Conservation (phyloP, 2,113 vertebrate species). For the Epinephelus moara region DNA sequence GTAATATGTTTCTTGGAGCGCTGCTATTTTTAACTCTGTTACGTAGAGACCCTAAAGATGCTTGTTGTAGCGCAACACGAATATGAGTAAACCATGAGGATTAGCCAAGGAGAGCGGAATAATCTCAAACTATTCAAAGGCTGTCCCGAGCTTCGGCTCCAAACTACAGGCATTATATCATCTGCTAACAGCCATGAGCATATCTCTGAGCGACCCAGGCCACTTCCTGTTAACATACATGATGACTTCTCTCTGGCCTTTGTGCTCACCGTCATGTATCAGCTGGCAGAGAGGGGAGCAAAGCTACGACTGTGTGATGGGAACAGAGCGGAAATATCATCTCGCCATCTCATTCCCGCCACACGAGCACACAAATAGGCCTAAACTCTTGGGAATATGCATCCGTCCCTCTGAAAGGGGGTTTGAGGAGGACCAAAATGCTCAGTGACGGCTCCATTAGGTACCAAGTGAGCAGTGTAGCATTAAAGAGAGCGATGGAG, state of each 20-base stretch:
- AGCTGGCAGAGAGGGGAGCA: constrained; percentile 36
- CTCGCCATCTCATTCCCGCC: constrained; percentile 52
- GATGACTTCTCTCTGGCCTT: background rate
- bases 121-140: constrained; percentile 55
- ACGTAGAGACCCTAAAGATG: constrained; percentile 67
- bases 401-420: constrained; percentile 63
- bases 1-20: constrained; percentile 61
- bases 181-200: background rate
- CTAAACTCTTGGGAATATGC: constrained; percentile 65
- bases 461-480: constrained; percentile 77
- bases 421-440: constrained; percentile 69
- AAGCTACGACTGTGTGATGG: constrained; percentile 28
- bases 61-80: constrained; percentile 65
- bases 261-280: constrained; percentile 20
- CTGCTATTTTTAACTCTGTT: constrained; percentile 77
- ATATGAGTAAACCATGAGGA: constrained; percentile 46
- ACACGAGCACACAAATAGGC: constrained; percentile 62
- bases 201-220: background rate
- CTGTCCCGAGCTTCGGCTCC: constrained; percentile 20
- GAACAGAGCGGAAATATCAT: constrained; percentile 59
- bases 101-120: constrained; percentile 45
- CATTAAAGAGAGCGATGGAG: constrained; percentile 58
- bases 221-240: background rate
- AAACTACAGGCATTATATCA: background rate
- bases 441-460: constrained; percentile 80